Evolutionary conservation across 92 coral and sea anemone genomes (phyloP), one percentile per base, ranked within the genome.

Genomic region (Hydrozoanthus gracilis): DNA sequence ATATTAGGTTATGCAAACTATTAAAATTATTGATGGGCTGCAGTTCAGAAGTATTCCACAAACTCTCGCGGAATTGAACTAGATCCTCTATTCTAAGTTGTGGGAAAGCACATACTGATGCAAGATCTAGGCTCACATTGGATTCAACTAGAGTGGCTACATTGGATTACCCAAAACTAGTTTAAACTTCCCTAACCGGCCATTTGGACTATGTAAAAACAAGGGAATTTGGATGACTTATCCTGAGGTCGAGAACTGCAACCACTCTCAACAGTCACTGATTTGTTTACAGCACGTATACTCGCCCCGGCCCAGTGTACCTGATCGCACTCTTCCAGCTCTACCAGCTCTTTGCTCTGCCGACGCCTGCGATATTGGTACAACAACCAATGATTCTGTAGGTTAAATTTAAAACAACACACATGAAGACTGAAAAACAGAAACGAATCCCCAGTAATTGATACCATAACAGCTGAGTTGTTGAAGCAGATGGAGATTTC

Each of bases 261-360:
- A 27, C 74, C 10, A 70, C 27, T 20, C 7, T 70, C 4, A 27
- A 4, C 64, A 17, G 10, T 27, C 4, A 51, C 52, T 47, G 35
- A 7, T 73, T 45, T 7, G 47, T 17, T 77, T 13, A 58, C 16
- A 50, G 10, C 39, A 2, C 18, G 6, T 14, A 55, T 4, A 50
- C 47, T 77, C 83, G 56, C 62, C 51, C 27, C 83, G 56, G 54
- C 51, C 27, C 27, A 62, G 82, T 83, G 51, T 82, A 82, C 98
- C 98, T 92, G 99, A 90, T 85, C 98, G 85, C 4, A 96, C 98
- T 65, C 99, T 94, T 17, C 99, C 99, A 13, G 98, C 99, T 83
- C 99, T 84, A 13, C 99, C 99, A 17, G 98, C 96, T 56, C 99
- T 86, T 78, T 96, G 99, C 74, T 95, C 96, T 71, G 99, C 97